Evolutionary conservation across 2,113 vertebrate species (phyloP).

Genomic region (Arenaria interpres): DNA sequence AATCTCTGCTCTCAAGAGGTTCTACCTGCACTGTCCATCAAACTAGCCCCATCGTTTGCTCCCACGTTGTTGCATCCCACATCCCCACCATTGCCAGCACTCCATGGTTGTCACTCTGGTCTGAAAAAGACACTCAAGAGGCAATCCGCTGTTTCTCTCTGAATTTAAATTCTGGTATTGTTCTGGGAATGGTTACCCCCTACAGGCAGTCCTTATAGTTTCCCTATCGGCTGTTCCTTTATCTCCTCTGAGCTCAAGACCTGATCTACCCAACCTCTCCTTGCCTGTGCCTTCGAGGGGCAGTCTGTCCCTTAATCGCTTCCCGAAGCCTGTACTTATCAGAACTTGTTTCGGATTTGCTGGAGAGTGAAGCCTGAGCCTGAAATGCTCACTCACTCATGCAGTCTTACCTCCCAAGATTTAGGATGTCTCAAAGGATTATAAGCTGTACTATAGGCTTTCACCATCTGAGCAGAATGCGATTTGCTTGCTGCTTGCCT

Average conservation of each 20-base stretch:
- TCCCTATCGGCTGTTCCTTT: background rate
- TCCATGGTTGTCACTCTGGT: background rate
- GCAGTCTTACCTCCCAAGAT: background rate
- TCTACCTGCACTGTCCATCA: background rate
- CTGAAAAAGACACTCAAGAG: background rate
- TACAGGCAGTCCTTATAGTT: background rate
- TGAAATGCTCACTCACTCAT: background rate
- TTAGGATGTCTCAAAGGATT: background rate
- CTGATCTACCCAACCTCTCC: background rate
- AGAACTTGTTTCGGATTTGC: background rate
- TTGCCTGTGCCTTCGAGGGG: background rate
- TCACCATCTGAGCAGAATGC: background rate
- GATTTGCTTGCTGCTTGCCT: background rate
- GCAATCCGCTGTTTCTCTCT: background rate
- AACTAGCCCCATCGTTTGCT: background rate
- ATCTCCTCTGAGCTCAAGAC: background rate
- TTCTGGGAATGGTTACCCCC: background rate
- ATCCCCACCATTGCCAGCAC: background rate
- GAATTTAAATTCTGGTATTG: background rate
- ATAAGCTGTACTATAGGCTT: background rate
- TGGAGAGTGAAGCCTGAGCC: background rate
- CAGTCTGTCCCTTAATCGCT: background rate
- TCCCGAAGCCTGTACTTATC: background rate
- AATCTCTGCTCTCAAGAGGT: background rate
- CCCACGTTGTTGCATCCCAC: background rate